Conservation (phyloP, 30 jellyfish, hydroid and myxozoan species). For the Haliclystus octoradiatus region DNA sequence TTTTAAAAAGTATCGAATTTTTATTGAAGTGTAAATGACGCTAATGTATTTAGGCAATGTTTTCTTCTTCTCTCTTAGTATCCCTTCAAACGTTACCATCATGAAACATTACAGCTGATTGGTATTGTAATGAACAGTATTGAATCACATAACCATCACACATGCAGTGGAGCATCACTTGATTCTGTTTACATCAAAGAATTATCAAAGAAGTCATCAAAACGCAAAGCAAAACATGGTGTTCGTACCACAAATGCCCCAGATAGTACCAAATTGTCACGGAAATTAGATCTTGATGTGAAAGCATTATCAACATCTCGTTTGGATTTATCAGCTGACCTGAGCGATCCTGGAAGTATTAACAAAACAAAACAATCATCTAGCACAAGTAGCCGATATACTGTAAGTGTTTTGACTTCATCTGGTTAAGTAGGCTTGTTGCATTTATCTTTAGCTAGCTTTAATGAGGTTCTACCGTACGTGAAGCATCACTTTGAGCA, state of each 20-base stretch:
- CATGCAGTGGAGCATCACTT: conserved; percentile 6
- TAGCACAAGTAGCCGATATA: background rate
- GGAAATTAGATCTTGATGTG: background rate
- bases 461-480: too few relatives aligned
- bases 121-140: conserved; percentile 25
- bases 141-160: conserved; percentile 35
- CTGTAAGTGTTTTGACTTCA: too few relatives aligned
- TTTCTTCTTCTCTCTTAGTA: conserved; percentile 14
- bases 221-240: background rate
- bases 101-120: conserved; percentile 14
- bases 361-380: background rate
- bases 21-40: too few relatives aligned
- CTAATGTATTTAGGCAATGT: too few relatives aligned
- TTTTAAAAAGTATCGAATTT: too few relatives aligned
- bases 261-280: background rate
- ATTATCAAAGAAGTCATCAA: background rate
- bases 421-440: too few relatives aligned
- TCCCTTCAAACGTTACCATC: conserved; percentile 14
- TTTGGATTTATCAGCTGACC: background rate
- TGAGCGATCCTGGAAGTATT: background rate
- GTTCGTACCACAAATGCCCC: background rate
- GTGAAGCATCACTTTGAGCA: too few relatives aligned
- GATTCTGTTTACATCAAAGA: background rate
- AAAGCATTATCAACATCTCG: background rate
- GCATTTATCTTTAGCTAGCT: too few relatives aligned